Evolutionary conservation across 2,113 vertebrate genomes (phyloP).

Genomic region (Cebidichthys violaceus): DNA sequence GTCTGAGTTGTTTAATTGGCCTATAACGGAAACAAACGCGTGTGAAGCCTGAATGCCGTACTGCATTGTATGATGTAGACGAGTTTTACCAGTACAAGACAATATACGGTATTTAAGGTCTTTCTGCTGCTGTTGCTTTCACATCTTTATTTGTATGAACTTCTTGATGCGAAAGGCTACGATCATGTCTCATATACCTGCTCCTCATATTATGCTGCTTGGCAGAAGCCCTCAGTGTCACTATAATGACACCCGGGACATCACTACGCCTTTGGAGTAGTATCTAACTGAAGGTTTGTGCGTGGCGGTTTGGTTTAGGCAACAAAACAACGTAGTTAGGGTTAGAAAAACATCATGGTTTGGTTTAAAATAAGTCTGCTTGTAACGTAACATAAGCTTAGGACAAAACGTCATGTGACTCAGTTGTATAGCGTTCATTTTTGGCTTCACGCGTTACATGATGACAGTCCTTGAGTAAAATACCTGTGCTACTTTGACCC

Average conservation of each 20-base stretch:
- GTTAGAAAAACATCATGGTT: neutral
- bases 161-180: neutral
- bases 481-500: neutral
- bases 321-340: neutral
- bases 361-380: neutral
- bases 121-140: neutral
- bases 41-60: neutral
- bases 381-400: neutral
- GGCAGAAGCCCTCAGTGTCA: neutral
- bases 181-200: neutral
- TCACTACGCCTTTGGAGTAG: neutral
- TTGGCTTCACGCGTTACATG: neutral
- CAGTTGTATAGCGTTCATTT: neutral
- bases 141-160: neutral
- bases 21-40: conserved; percentile 31
- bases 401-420: no score
- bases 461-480: neutral
- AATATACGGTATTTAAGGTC: neutral
- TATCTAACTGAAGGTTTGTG: neutral
- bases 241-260: neutral
- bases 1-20: conserved; percentile 41
- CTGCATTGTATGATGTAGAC: neutral
- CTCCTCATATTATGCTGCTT: neutral
- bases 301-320: no score
- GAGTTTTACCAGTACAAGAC: neutral